Evolutionary conservation across 2,888 invertebrate genomes (phyloP).

Genomic region (Silvanus unidentatus): DNA sequence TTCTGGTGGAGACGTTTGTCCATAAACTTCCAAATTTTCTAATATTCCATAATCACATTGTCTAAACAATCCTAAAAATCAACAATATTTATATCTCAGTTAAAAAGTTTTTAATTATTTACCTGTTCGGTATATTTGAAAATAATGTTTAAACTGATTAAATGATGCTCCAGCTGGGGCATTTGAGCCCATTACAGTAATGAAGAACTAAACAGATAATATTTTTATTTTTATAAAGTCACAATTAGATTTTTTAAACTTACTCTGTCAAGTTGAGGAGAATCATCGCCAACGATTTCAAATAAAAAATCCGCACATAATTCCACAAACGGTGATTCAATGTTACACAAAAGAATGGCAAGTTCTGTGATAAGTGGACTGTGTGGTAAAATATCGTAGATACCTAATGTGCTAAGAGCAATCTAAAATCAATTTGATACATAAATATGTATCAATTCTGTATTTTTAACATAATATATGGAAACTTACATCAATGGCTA

Average conservation of each 20-base stretch:
- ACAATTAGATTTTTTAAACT: slow-evolving; percentile 1
- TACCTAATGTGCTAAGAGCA: background rate
- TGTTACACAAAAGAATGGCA: slow-evolving; percentile 7
- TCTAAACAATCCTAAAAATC: slow-evolving; percentile 30
- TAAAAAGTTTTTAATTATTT: slow-evolving; percentile 4
- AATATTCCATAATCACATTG: slow-evolving; percentile 44
- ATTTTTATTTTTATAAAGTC: slow-evolving; percentile 1
- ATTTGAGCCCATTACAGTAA: slow-evolving; percentile 6
- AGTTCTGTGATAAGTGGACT: slow-evolving; percentile 2
- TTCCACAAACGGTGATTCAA: slow-evolving; percentile 8
- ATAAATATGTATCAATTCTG: too few species aligned
- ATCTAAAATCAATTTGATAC: too few species aligned
- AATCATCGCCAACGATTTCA: slow-evolving; percentile 11
- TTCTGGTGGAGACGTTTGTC: slow-evolving; percentile 47
- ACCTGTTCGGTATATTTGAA: slow-evolving; percentile 11
- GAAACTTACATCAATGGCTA: background rate
- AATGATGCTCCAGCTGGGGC: slow-evolving; percentile 9
- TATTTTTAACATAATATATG: background rate
- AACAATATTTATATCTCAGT: background rate
- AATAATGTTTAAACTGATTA: slow-evolving; percentile 7
- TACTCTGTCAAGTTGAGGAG: slow-evolving; percentile 15
- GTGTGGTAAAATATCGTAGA: slow-evolving; percentile 12
- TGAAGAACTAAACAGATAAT: slow-evolving; percentile 6
- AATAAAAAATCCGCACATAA: slow-evolving; percentile 12
- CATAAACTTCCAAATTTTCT: slow-evolving; percentile 48